phyloP scores from a whole-genome alignment of 37 sponge, comb jelly and placozoan species.

The Petrosia ficiformis region DNA sequence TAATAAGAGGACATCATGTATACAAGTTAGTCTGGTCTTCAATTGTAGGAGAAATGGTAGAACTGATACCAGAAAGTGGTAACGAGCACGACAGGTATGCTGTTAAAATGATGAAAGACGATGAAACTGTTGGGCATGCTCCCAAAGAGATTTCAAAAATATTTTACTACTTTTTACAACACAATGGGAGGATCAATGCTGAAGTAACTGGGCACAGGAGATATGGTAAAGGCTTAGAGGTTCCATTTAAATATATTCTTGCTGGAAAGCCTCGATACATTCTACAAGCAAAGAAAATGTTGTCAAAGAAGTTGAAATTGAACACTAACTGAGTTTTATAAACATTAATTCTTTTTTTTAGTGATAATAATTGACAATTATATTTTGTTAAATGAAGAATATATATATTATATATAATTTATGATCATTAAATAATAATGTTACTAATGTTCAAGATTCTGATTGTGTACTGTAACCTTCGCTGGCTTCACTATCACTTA shows the following conservation, averaged over 20 bases:
- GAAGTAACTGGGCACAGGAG: constrained; percentile 40
- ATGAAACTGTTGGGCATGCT: constrained; percentile 26
- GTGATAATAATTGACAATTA: no score
- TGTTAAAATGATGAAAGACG: constrained; percentile 15
- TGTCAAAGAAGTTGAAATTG: neutral
- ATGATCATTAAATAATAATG: no score
- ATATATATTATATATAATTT: no score
- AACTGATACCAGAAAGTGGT: constrained; percentile 8
- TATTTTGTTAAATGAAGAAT: no score
- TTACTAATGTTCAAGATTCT: no score
- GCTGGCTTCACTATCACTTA: neutral
- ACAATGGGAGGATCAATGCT: constrained; percentile 21
- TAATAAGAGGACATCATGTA: neutral
- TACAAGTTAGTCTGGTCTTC: neutral
- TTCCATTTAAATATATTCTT: constrained; percentile 27
- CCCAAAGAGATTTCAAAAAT: constrained; percentile 13
- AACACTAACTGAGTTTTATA: no score
- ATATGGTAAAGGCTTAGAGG: constrained; percentile 33
- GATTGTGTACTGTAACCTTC: no score
- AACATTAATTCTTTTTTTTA: no score
- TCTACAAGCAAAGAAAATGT: constrained; percentile 19
- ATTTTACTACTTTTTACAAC: constrained; percentile 37
- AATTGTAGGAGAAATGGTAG: neutral
- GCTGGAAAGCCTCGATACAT: constrained; percentile 28
- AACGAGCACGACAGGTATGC: constrained; percentile 38